A percentile compares a stretch with the other conserved stretches of the same genome.
These are phyloP conservation scores for Liasis olivaceus DNA, from an alignment of 2,797 vertebrate species.

Conservation along the genomic window DNA sequence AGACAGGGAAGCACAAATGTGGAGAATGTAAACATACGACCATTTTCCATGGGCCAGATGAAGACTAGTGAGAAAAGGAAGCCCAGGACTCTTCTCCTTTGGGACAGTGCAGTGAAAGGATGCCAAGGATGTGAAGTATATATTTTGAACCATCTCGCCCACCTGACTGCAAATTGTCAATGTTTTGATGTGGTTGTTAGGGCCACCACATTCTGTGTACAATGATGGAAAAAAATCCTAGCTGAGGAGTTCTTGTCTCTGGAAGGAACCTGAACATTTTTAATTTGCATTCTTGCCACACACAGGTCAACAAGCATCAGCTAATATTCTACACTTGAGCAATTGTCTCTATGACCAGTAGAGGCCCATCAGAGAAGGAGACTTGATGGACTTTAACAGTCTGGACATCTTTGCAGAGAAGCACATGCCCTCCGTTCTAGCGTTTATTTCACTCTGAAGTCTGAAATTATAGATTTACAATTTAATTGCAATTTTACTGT, in stretches of 20 bases:
- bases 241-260: background rate
- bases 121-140: background rate
- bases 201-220: background rate
- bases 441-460: background rate
- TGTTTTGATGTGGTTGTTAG: background rate
- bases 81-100: background rate
- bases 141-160: background rate
- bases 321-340: background rate
- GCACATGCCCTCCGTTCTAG: background rate
- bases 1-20: background rate
- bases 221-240: background rate
- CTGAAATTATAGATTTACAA: background rate
- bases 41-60: background rate
- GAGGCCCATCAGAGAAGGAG: background rate
- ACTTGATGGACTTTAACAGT: background rate
- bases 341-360: background rate
- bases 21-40: background rate
- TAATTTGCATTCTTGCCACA: background rate
- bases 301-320: background rate
- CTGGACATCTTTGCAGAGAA: background rate
- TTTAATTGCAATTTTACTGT: background rate
- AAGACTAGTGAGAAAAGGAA: background rate
- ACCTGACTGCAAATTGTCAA: background rate
- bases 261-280: background rate
- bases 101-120: background rate